Evolutionary conservation across 2,113 vertebrate genomes (phyloP).

Genomic region (Periophthalmus modestus): DNA sequence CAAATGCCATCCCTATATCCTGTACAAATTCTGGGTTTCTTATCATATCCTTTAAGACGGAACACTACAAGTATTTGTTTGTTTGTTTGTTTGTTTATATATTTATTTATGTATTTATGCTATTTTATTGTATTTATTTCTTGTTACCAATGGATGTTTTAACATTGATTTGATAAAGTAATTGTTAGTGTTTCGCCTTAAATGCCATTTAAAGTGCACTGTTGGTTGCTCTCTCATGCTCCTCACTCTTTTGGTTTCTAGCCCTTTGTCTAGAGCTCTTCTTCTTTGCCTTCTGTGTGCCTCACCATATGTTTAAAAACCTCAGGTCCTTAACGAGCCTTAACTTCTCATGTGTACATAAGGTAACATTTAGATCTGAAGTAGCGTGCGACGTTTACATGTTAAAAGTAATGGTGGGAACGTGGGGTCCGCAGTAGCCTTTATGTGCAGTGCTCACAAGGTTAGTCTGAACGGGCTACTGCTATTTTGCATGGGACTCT

Average conservation of each 20-base stretch:
- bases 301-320: slow-evolving; percentile 81
- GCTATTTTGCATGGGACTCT: slow-evolving; percentile 62
- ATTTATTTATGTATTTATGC: not conserved
- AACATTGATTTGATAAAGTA: not conserved
- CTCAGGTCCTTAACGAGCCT: slow-evolving; percentile 85
- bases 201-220: slow-evolving; percentile 21
- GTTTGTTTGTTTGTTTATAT: no score
- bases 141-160: not conserved
- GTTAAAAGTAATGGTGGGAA: slow-evolving; percentile 25
- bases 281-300: slow-evolving; percentile 82
- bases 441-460: slow-evolving; percentile 26
- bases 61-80: not conserved
- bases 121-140: not conserved
- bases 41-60: not conserved
- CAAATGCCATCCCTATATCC: not conserved
- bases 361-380: slow-evolving; percentile 46
- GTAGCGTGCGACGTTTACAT: slow-evolving; percentile 63
- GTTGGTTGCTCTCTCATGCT: slow-evolving; percentile 50
- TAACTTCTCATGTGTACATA: slow-evolving; percentile 78
- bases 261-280: slow-evolving; percentile 70
- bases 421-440: slow-evolving; percentile 22
- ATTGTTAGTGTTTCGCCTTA: not conserved
- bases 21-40: not conserved
- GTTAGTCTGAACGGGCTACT: slow-evolving; percentile 45
- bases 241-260: slow-evolving; percentile 53